Evolutionary conservation across 2,888 invertebrate species (phyloP).

Genomic region (Dendrolimus houi): DNA sequence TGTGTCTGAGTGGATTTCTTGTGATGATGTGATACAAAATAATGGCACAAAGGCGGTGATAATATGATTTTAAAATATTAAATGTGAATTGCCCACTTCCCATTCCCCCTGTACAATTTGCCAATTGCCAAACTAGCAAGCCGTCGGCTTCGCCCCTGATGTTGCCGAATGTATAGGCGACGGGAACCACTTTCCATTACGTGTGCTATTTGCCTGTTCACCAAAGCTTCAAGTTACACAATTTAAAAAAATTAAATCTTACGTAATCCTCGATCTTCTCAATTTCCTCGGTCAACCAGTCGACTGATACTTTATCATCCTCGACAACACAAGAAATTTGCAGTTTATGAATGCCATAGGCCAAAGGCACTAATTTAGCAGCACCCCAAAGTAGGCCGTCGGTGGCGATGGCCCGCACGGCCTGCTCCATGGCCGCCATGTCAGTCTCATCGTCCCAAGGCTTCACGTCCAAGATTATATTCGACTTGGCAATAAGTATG

Average conservation of each 20-base stretch:
- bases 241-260: conserved; percentile 31
- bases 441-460: conserved; percentile 97
- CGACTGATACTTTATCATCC: conserved; percentile 96
- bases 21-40: too few species aligned
- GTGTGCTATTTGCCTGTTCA: too few species aligned
- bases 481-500: conserved; percentile 93
- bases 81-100: too few species aligned
- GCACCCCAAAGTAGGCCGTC: conserved; percentile 98
- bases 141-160: too few species aligned
- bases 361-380: conserved; percentile 92
- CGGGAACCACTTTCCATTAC: too few species aligned
- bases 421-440: conserved; percentile 88
- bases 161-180: too few species aligned
- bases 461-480: conserved; percentile 95
- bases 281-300: conserved; percentile 91
- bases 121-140: too few species aligned
- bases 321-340: conserved; percentile 95
- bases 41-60: too few species aligned
- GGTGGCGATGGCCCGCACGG: conserved; percentile 84
- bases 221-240: too few species aligned
- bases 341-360: conserved; percentile 94
- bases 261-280: conserved; percentile 89
- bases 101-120: too few species aligned
- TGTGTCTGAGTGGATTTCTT: too few species aligned
- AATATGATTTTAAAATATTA: too few species aligned